phyloP scores from a whole-genome alignment of 92 coral and sea anemone genomes.

The Muricea muricata region DNA sequence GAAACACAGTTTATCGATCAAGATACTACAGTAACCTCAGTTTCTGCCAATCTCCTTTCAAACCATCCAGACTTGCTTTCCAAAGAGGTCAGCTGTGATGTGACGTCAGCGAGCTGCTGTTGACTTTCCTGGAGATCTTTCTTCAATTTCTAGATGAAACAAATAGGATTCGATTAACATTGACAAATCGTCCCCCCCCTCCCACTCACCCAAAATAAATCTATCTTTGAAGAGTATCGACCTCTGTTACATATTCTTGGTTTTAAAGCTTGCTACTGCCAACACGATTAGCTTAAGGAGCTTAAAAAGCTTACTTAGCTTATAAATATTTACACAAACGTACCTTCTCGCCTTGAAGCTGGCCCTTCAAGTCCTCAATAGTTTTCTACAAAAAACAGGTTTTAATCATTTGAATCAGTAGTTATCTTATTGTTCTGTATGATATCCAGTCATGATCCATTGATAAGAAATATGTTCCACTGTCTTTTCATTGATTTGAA shows the following conservation, averaged over 20 bases:
- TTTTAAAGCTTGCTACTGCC: too few relatives aligned
- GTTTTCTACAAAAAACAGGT: constrained; percentile 25
- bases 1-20: too few relatives aligned
- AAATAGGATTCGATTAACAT: too few relatives aligned
- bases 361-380: constrained; percentile 38
- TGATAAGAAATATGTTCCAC: too few relatives aligned
- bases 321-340: not conserved
- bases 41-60: constrained; percentile 88
- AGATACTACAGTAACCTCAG: too few relatives aligned
- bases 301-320: too few relatives aligned
- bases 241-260: too few relatives aligned
- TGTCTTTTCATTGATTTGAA: not conserved
- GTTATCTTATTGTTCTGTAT: not conserved
- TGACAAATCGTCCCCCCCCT: too few relatives aligned
- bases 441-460: too few relatives aligned
- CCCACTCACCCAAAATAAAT: too few relatives aligned
- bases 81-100: constrained; percentile 75
- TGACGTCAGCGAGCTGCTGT: constrained; percentile 73
- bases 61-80: constrained; percentile 97
- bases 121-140: constrained; percentile 78
- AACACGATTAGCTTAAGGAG: too few relatives aligned
- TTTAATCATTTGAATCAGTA: not conserved
- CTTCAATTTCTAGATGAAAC: constrained; percentile 69
- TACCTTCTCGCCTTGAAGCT: constrained; percentile 50
- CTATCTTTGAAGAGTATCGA: too few relatives aligned